These are phyloP conservation scores for Protophormia terraenovae DNA, from an alignment of 2,888 invertebrate species.

Conservation along the genomic window DNA sequence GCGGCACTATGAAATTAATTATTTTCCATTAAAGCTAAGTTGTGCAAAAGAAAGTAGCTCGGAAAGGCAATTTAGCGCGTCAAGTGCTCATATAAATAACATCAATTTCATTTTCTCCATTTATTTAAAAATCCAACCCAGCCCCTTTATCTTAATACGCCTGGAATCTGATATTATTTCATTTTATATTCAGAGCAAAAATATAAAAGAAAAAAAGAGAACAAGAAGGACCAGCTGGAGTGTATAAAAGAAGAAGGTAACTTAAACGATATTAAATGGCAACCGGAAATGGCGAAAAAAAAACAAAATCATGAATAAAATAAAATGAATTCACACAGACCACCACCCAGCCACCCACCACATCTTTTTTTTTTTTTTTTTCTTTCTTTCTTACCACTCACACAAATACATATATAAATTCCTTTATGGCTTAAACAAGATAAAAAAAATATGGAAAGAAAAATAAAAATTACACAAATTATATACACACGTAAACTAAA, in stretches of 20 bases:
- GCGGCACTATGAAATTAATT: slow-evolving; percentile 81
- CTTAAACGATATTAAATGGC: slow-evolving; percentile 67
- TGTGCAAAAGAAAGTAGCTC: slow-evolving; percentile 79
- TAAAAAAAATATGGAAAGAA: too few species aligned
- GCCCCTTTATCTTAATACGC: background rate
- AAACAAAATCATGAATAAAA: slow-evolving; percentile 32
- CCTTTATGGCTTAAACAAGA: slow-evolving; percentile 38
- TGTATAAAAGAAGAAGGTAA: slow-evolving; percentile 62
- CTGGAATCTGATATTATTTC: slow-evolving; percentile 58
- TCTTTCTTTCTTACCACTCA: slow-evolving; percentile 2
- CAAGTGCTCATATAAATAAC: slow-evolving; percentile 82
- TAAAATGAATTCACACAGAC: slow-evolving; percentile 53
- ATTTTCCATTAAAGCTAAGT: slow-evolving; percentile 82
- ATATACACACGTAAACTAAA: slow-evolving; percentile 58
- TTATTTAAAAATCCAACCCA: slow-evolving; percentile 55
- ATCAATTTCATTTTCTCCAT: slow-evolving; percentile 77
- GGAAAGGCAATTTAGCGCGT: slow-evolving; percentile 82
- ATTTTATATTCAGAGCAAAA: slow-evolving; percentile 62
- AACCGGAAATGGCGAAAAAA: slow-evolving; percentile 62
- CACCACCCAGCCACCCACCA: background rate
- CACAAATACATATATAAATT: too few species aligned
- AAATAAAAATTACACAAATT: slow-evolving; percentile 45
- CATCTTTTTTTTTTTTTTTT: background rate
- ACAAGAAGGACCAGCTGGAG: slow-evolving; percentile 58
- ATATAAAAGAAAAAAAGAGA: slow-evolving; percentile 19